A percentile compares a stretch with the other conserved stretches of the same genome.
Evolutionary conservation across 2,797 vertebrate genomes (phyloP).

Genomic region (Pantherophis vulpinus): DNA sequence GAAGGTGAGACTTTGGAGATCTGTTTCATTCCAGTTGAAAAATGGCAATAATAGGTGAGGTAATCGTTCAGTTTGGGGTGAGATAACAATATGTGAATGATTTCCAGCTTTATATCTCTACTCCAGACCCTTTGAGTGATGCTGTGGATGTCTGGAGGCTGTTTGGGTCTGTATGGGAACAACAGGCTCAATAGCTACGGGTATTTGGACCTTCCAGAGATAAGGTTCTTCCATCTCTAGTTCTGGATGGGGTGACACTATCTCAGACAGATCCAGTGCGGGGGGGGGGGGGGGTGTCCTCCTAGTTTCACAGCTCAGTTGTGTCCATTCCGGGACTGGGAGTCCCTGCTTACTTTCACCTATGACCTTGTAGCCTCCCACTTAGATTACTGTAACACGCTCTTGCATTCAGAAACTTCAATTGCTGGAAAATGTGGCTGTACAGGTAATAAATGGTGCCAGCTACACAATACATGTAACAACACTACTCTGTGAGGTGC

Average conservation of each 20-base stretch:
- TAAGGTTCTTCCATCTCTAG: not conserved
- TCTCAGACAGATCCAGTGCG: not conserved
- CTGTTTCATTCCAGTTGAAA: conserved; percentile 18
- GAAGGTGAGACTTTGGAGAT: conserved; percentile 69
- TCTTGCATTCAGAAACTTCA: not conserved
- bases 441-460: not conserved
- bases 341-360: not conserved
- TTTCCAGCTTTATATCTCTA: not conserved
- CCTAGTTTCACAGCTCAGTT: not conserved
- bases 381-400: not conserved
- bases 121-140: not conserved
- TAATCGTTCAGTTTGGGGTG: not conserved
- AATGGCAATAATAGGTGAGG: conserved; percentile 2
- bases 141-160: not conserved
- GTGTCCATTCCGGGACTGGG: not conserved
- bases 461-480: not conserved
- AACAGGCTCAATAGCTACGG: not conserved
- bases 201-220: not conserved
- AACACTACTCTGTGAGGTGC: not conserved
- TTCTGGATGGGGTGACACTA: not conserved
- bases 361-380: not conserved
- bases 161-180: not conserved
- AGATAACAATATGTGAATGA: not conserved
- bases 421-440: not conserved
- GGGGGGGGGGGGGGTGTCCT: not conserved